These are phyloP conservation scores for Pipistrellus kuhlii DNA, from an alignment of 2,797 vertebrate genomes.

Conservation along the genomic window DNA sequence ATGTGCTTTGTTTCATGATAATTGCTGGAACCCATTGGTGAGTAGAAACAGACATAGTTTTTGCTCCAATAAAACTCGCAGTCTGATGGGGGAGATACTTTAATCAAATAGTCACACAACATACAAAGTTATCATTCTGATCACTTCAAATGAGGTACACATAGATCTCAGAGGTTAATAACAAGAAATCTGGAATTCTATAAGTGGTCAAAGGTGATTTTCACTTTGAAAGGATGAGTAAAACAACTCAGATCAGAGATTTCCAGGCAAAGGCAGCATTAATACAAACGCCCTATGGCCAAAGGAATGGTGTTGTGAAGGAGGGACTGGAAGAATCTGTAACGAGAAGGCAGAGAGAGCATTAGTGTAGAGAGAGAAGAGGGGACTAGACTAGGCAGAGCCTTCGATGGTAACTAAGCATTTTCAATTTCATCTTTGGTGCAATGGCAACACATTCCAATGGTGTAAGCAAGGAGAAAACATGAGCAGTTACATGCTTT, in stretches of 20 bases:
- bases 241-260: neutral
- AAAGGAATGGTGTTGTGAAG: neutral
- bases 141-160: neutral
- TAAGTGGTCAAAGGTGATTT: neutral
- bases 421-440: neutral
- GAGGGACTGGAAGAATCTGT: neutral
- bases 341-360: neutral
- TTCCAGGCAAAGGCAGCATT: neutral
- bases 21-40: neutral
- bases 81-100: neutral
- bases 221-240: neutral
- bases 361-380: neutral
- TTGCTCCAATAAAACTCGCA: neutral
- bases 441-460: neutral
- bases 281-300: neutral
- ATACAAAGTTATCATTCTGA: neutral
- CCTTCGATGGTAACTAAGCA: neutral
- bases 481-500: neutral
- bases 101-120: neutral
- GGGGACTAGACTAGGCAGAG: neutral
- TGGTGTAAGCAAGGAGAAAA: neutral
- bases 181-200: neutral
- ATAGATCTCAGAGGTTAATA: neutral
- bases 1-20: neutral
- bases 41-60: neutral